Conservation (phyloP, 2,113 vertebrate genomes). For the Puntigrus tetrazona region DNA sequence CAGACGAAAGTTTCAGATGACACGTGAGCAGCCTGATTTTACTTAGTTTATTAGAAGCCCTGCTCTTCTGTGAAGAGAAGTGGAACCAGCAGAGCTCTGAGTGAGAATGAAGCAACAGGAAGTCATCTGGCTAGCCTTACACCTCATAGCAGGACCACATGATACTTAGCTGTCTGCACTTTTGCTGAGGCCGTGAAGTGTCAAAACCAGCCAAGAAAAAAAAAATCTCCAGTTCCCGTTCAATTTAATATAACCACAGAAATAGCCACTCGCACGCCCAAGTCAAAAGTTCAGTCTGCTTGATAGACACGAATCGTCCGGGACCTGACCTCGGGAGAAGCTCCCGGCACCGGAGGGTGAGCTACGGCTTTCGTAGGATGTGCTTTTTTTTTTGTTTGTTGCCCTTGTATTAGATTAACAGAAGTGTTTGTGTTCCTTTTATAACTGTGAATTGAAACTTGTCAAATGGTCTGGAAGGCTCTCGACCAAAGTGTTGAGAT, state of each 20-base stretch:
- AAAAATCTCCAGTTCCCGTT: conserved; percentile 72
- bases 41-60: conserved; percentile 24
- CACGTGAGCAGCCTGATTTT: background rate
- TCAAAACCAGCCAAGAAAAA: conserved; percentile 55
- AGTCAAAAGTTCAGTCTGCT: conserved; percentile 53
- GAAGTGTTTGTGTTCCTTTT: background rate
- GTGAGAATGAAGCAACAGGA: conserved; percentile 74
- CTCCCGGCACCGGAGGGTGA: conserved; percentile 18
- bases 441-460: background rate
- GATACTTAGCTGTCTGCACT: conserved; percentile 76
- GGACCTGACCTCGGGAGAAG: background rate
- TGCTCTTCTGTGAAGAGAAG: conserved; percentile 66
- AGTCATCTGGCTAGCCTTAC: conserved; percentile 79
- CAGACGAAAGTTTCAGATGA: background rate
- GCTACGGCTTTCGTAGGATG: background rate
- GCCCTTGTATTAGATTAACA: too few species aligned
- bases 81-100: conserved; percentile 72
- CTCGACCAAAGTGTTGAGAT: background rate
- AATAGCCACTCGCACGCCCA: conserved; percentile 56
- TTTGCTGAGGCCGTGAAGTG: conserved; percentile 71
- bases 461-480: background rate
- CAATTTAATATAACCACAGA: conserved; percentile 73
- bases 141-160: conserved; percentile 71
- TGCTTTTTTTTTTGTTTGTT: too few species aligned
- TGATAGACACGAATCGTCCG: background rate